A percentile compares a stretch with the other conserved stretches of the same genome.
Evolutionary conservation across 2,797 vertebrate genomes (phyloP).

Genomic region (Enteromius paludinosus): DNA sequence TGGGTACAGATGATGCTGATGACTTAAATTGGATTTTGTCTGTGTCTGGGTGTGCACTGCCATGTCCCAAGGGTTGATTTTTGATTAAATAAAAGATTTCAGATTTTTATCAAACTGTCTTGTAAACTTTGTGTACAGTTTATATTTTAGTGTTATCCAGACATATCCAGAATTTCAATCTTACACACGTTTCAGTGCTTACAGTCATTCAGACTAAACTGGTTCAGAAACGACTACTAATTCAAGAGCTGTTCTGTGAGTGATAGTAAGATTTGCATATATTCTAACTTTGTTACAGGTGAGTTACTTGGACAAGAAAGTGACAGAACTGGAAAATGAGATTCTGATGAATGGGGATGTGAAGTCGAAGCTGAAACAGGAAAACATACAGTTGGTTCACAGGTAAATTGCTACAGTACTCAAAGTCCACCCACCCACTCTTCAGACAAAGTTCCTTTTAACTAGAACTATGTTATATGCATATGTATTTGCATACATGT

Average conservation of each 20-base stretch:
- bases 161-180: neutral
- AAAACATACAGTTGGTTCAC: conserved; percentile 94
- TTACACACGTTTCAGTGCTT: neutral
- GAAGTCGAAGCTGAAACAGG: conserved; percentile 93
- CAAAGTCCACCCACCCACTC: neutral
- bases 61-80: neutral
- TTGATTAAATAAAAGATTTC: neutral
- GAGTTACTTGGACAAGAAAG: conserved; percentile 90
- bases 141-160: neutral
- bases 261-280: neutral
- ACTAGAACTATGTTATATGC: conserved; percentile 1
- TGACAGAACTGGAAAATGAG: conserved; percentile 92
- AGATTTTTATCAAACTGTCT: neutral
- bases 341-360: conserved; percentile 87
- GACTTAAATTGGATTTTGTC: conserved; percentile 19
- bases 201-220: neutral
- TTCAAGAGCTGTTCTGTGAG: neutral
- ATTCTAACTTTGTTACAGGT: conserved; percentile 74
- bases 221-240: neutral
- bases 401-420: conserved; percentile 80
- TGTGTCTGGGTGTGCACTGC: conserved; percentile 21
- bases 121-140: neutral
- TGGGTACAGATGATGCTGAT: neutral
- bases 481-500: conserved; percentile 21
- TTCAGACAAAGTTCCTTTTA: neutral